These are phyloP conservation scores for Cantharis rufa DNA, from an alignment of 2,888 invertebrate species.

Conservation along the genomic window DNA sequence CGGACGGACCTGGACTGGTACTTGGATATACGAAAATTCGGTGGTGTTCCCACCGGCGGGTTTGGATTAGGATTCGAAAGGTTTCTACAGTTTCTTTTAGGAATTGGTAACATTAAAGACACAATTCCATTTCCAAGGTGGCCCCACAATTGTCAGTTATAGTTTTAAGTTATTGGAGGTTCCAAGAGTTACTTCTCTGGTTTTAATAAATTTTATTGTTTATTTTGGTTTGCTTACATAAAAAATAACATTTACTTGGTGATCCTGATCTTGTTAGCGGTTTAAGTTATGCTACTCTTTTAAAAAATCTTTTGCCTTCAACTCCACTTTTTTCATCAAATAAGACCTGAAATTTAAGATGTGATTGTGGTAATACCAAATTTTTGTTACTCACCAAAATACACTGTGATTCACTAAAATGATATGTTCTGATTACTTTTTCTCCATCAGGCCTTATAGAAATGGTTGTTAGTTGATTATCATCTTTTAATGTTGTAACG, in stretches of 20 bases:
- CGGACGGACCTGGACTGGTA: conserved; percentile 77
- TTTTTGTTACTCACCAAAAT: conserved; percentile 42
- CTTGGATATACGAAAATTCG: conserved; percentile 84
- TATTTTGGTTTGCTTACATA: background rate
- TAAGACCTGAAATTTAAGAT: conserved; percentile 59
- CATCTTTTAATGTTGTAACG: conserved; percentile 59
- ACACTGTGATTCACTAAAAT: conserved; percentile 49
- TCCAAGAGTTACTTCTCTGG: background rate
- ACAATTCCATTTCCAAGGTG: conserved; percentile 93
- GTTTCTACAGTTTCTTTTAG: conserved; percentile 79
- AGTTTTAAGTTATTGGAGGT: conserved; percentile 31
- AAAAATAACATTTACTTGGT: too few relatives aligned
- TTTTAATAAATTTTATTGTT: background rate
- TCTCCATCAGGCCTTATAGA: conserved; percentile 52
- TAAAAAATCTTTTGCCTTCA: conserved; percentile 63
- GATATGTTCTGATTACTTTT: conserved; percentile 54
- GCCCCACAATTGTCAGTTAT: conserved; percentile 83
- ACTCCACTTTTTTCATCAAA: conserved; percentile 59
- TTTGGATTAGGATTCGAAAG: conserved; percentile 97
- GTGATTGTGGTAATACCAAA: background rate
- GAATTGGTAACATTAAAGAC: conserved; percentile 89
- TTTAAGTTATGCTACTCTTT: conserved; percentile 46
- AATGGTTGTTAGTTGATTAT: conserved; percentile 56
- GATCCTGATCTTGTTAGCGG: too few relatives aligned
- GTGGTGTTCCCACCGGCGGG: conserved; percentile 89